phyloP scores from a whole-genome alignment of 2,113 vertebrate genomes.

The Cryptotis parvus region DNA sequence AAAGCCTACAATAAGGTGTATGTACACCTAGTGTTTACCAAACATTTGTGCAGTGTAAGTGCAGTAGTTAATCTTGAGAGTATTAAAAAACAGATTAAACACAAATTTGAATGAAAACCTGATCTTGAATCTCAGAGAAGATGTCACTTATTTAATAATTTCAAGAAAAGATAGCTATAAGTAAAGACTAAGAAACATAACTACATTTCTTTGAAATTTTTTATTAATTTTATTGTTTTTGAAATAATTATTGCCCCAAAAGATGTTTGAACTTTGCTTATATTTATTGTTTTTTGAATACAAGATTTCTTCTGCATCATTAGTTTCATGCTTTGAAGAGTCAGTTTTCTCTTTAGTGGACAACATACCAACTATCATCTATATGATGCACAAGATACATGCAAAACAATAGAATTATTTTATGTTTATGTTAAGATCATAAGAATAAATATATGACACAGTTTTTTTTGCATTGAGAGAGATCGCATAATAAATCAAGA shows the following conservation, averaged over 20 bases:
- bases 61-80: slow-evolving; percentile 53
- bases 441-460: neutral
- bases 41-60: slow-evolving; percentile 4
- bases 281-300: slow-evolving; percentile 63
- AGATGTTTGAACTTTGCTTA: slow-evolving; percentile 59
- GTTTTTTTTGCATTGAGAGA: neutral
- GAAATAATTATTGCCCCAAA: slow-evolving; percentile 73
- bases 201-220: slow-evolving; percentile 75
- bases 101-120: slow-evolving; percentile 56
- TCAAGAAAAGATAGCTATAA: slow-evolving; percentile 69
- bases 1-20: slow-evolving; percentile 29
- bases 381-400: neutral
- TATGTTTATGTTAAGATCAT: slow-evolving; percentile 42
- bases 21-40: neutral
- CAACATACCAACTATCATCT: slow-evolving; percentile 48
- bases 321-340: slow-evolving; percentile 48
- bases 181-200: slow-evolving; percentile 68
- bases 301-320: slow-evolving; percentile 42
- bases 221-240: slow-evolving; percentile 77
- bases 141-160: slow-evolving; percentile 66
- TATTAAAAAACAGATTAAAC: slow-evolving; percentile 63
- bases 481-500: neutral
- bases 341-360: slow-evolving; percentile 40
- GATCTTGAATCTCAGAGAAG: slow-evolving; percentile 51
- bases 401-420: slow-evolving; percentile 42